phyloP scores from a whole-genome alignment of 2,888 invertebrate genomes.

The Willowsia nigromaculata region DNA sequence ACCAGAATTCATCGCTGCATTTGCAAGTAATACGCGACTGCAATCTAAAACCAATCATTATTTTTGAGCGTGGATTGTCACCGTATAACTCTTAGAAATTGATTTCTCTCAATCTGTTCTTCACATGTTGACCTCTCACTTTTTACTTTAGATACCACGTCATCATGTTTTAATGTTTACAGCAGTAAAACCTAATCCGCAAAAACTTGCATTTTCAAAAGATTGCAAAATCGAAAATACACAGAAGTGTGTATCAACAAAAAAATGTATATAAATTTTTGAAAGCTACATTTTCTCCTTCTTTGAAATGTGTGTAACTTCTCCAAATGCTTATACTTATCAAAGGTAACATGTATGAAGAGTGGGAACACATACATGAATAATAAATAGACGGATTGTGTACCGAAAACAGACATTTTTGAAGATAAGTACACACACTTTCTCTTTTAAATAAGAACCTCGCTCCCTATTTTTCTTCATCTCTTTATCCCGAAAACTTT shows the following conservation, averaged over 20 bases:
- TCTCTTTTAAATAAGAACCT: not conserved
- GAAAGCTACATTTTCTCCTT: not conserved
- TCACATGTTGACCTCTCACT: too few relatives aligned
- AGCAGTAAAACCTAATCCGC: not conserved
- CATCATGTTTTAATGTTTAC: too few relatives aligned
- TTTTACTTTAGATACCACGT: too few relatives aligned
- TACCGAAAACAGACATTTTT: constrained; percentile 6
- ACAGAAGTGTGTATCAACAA: constrained; percentile 45
- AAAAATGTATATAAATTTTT: constrained; percentile 23
- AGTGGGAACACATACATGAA: not conserved
- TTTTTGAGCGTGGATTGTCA: too few relatives aligned
- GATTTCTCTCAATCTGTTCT: too few relatives aligned
- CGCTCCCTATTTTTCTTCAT: not conserved
- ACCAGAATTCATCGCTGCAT: too few relatives aligned
- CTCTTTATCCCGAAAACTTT: not conserved
- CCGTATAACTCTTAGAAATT: too few relatives aligned
- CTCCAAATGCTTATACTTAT: not conserved
- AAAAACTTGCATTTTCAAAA: not conserved
- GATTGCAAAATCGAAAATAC: not conserved
- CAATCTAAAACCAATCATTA: too few relatives aligned
- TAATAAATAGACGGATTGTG: constrained; percentile 10
- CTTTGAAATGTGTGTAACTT: not conserved
- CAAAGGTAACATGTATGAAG: too few relatives aligned
- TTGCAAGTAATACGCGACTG: too few relatives aligned
- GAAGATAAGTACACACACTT: constrained; percentile 7